Base-by-base conservation (phyloP, 2,888 invertebrate species). In the Lottia scabra region DNA sequence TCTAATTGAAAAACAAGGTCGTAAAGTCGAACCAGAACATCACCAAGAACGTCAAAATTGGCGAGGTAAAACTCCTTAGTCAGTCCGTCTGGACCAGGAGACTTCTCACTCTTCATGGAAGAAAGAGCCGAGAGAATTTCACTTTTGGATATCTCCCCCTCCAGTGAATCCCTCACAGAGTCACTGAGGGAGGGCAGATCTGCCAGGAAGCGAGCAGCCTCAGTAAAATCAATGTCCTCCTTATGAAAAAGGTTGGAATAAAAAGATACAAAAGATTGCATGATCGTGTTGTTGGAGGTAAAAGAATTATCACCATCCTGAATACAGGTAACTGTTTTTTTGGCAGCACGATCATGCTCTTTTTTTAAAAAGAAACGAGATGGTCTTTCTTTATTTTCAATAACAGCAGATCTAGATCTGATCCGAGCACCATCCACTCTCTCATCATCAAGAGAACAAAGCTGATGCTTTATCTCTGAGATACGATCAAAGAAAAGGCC, bases 71-170 rank as follows among this genome's bases (percentile, higher is more conserved):
- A 77, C 64, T 78, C 77, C 63, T 73, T 78, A 43, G 76, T 63
- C 4, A 80, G 56, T 2, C 80, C 79, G 68, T 80, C 80, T 45
- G 70, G 62, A 56, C 78, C 79, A 19, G 77, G 79, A 19, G 75
- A 73, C 48, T 77, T 77, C 62, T 74, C 70, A 65, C 70, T 72
- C 26, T 72, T 48, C 72, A 75, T 75, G 13, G 46, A 48, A n/a
- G 66, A 70, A 16, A 75, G 56, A n/a, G 75, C 70, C 1, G 13
- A n/a, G 8, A 48, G 19, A 26, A 64, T 27, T 70, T 70, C 65
- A n/a, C 63, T 38, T 45, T 44, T 65, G 19, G 64, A 27, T 15
- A 70, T 70, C 8, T n/a, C 30, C 16, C 48, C 65, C 43, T 70
- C 65, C 16, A 64, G 43, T 13, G 48, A 48, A 26, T 16, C 15